Conservation (phyloP, 64 coral and sea anemone species). For the Porites lutea region DNA sequence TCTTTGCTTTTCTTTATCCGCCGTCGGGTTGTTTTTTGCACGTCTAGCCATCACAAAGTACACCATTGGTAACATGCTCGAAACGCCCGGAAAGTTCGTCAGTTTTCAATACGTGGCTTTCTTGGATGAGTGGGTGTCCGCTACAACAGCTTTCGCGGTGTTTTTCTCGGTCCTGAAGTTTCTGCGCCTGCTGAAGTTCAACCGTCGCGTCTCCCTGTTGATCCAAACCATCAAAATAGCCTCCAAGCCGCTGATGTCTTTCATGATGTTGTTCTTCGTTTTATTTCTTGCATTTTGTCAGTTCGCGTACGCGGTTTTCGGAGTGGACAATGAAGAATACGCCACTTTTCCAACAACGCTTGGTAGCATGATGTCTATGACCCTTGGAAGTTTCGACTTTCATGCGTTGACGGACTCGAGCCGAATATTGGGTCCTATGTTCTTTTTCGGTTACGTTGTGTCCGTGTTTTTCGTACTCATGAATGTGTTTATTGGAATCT, state of each 20-base stretch:
- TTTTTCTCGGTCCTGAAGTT: conserved; percentile 94
- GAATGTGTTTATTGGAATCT: conserved; percentile 88
- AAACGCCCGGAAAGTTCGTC: conserved; percentile 52
- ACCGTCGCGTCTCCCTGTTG: conserved; percentile 75
- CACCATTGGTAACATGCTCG: conserved; percentile 72
- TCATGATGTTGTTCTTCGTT: conserved; percentile 79
- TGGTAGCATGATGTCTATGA: conserved; percentile 69
- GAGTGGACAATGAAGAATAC: conserved; percentile 55
- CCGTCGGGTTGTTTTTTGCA: conserved; percentile 89
- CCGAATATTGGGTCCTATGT: conserved; percentile 75
- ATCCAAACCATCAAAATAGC: conserved; percentile 73
- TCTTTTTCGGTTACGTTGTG: conserved; percentile 79
- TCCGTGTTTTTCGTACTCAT: conserved; percentile 75
- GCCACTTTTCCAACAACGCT: conserved; percentile 70
- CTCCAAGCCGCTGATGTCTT: conserved; percentile 56
- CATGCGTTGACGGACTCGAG: conserved; percentile 33
- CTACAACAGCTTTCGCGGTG: conserved; percentile 75
- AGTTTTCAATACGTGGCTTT: conserved; percentile 95
- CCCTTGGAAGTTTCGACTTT: conserved; percentile 86
- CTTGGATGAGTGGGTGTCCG: conserved; percentile 89
- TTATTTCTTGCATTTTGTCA: conserved; percentile 81
- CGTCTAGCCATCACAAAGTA: conserved; percentile 69
- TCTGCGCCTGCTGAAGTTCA: conserved; percentile 84
- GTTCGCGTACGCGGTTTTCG: conserved; percentile 77
- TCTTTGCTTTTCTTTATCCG: conserved; percentile 69